Base-by-base conservation (phyloP, 2,888 invertebrate species). In the Drepanosiphum platanoidis region DNA sequence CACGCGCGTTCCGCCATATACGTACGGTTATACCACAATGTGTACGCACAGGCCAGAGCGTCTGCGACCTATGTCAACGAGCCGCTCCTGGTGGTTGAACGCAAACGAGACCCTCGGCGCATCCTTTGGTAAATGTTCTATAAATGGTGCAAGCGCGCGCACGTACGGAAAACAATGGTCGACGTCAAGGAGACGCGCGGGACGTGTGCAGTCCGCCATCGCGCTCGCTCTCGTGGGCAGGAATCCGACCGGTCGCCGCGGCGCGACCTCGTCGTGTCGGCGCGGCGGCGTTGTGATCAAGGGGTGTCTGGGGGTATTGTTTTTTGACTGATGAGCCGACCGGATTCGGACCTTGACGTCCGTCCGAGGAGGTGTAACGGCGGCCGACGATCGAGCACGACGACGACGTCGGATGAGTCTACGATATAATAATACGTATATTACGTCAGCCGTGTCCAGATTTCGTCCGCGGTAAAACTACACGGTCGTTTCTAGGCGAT, bases 271-370 rank as follows among this genome's bases (percentile, higher is more conserved):
- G 34, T 30, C 22, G 71, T 36, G 42, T 32, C 80, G 68, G 80
- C 71, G 80, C 81, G 39, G 52, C 71, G 18, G 70, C 27, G 36
- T 52, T 18, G 52, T 46, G 81, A 81, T 81, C 68, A 81, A 80
- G 80, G 81, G 70, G 71, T 81, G 81, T 81, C 71, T 64, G 58
- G 70, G n/a, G 81, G 81, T 70, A 71, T 80, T 80, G 80, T 81
- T 81, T n/a, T 81, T 81, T 81, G 52, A 81, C 81, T 81, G 36
- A 27, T 36, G 71, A 71, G 36, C 81, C 70, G 81, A 81, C 68
- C 36, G 80, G 46, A 79, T 68, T 52, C 15, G n/a, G 70, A 46
- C 80, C 66, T 80, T 80, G 80, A 81, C 70, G 81, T 52, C 79
- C 32, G 30, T 13, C 34, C 13, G 80, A 71, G 52, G 70, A 46